A percentile compares a stretch with the other conserved stretches of the same genome.
phyloP scores from a whole-genome alignment of 2,888 invertebrate genomes.

The Catonia carolina region DNA sequence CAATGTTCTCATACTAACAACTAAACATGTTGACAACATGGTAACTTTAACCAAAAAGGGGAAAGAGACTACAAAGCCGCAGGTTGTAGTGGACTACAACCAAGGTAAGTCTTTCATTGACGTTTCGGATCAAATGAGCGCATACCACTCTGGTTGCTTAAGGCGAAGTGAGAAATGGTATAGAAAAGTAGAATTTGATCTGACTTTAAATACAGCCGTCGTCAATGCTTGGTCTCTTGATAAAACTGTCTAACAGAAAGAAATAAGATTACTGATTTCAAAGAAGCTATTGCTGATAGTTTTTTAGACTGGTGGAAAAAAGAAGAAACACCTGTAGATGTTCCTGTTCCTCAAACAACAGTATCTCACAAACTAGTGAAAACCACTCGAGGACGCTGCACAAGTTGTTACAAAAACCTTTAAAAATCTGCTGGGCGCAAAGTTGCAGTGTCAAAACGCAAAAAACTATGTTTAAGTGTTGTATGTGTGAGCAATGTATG shows the following conservation, averaged over 20 bases:
- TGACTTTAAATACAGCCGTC: constrained; percentile 4
- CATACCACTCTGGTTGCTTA: constrained; percentile 35
- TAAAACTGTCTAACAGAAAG: neutral
- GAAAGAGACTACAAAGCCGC: constrained; percentile 30
- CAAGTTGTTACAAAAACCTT: no score
- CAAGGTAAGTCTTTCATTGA: constrained; percentile 38
- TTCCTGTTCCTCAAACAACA: no score
- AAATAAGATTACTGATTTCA: no score
- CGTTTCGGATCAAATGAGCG: constrained; percentile 37
- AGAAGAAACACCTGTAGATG: no score
- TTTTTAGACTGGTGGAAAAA: no score
- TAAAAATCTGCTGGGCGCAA: no score
- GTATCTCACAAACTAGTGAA: no score
- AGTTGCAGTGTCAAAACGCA: no score
- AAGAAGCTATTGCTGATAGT: no score
- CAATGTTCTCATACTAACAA: constrained; percentile 26
- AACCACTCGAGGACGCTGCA: no score
- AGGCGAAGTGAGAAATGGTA: constrained; percentile 31
- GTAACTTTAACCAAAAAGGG: neutral
- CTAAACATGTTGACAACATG: constrained; percentile 16
- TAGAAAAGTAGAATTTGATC: constrained; percentile 28
- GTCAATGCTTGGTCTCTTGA: neutral
- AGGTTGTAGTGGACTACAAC: constrained; percentile 36
- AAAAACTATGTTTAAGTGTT: no score
- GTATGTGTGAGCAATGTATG: no score